A percentile compares a stretch with the other conserved stretches of the same genome.
Evolutionary conservation across 1,140 invertebrate genomes (phyloP).

Genomic region (Charaxes varanes): DNA sequence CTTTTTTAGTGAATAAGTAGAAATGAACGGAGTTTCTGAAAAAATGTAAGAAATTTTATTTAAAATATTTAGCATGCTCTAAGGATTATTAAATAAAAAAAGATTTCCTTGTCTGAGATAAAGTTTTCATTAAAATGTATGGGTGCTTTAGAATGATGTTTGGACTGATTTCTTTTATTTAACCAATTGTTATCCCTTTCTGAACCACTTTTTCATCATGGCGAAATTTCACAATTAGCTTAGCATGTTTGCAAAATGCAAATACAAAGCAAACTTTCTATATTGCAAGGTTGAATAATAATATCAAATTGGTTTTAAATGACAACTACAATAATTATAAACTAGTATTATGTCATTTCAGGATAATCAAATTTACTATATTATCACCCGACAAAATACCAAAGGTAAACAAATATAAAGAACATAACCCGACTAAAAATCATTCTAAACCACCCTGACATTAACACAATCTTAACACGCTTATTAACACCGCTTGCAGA

Average conservation of each 20-base stretch:
- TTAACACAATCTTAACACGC: slow-evolving; percentile 12
- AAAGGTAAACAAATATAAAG: slow-evolving; percentile 13
- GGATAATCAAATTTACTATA: slow-evolving; percentile 23
- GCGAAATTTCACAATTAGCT: no score
- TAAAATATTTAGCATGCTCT: slow-evolving; percentile 8
- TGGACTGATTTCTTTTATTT: no score
- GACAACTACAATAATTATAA: not conserved
- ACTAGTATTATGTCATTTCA: slow-evolving; percentile 19
- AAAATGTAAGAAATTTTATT: not conserved
- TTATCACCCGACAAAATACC: slow-evolving; percentile 8
- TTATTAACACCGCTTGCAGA: slow-evolving; percentile 39
- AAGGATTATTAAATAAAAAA: slow-evolving; percentile 1
- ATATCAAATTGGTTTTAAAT: not conserved
- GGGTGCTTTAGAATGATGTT: slow-evolving; percentile 5
- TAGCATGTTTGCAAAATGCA: no score
- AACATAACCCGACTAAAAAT: slow-evolving; percentile 1
- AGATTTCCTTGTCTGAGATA: not conserved
- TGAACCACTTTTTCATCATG: no score
- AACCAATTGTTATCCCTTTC: no score
- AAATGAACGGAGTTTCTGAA: no score
- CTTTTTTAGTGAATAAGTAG: no score
- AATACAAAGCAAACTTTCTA: no score
- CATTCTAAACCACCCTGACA: slow-evolving; percentile 10
- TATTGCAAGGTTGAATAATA: no score
- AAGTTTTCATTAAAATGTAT: not conserved